A percentile compares a stretch with the other conserved stretches of the same genome.
Evolutionary conservation across 2,888 invertebrate genomes (phyloP).

Genomic region (Conus canariensis): DNA sequence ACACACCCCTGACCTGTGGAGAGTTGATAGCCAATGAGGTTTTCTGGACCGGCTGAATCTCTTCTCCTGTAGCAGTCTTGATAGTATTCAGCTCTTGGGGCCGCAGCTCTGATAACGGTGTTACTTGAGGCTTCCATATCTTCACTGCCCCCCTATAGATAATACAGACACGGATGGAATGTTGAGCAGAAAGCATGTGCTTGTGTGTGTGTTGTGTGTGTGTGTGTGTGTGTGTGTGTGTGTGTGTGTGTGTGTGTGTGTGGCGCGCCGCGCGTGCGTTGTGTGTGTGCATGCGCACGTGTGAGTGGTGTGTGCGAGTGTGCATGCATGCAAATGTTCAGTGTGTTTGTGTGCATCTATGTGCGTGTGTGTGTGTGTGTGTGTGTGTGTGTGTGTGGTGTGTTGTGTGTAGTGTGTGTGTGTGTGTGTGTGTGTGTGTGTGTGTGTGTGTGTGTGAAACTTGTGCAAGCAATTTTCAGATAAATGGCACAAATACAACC

Average conservation of each 20-base stretch:
- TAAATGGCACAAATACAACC: too few species aligned
- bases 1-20: conserved; percentile 35
- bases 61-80: conserved; percentile 69
- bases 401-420: too few species aligned
- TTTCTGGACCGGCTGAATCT: conserved; percentile 69
- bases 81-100: conserved; percentile 69
- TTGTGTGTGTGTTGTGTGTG: not conserved
- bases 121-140: conserved; percentile 94
- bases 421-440: too few species aligned
- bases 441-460: too few species aligned
- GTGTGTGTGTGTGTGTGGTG: too few species aligned
- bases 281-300: not conserved
- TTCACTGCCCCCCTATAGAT: conserved; percentile 87
- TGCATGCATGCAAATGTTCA: not conserved
- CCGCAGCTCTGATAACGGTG: conserved; percentile 86
- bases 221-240: not conserved
- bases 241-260: not conserved
- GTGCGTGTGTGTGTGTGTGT: too few species aligned
- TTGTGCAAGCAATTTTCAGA: too few species aligned
- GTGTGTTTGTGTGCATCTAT: too few species aligned
- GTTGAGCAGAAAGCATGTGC: too few species aligned
- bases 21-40: conserved; percentile 72
- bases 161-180: not conserved
- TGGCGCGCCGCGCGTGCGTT: not conserved
- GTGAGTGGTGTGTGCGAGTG: not conserved